Evolutionary conservation across 2,888 invertebrate genomes (phyloP).

Genomic region (Suillia variegata): DNA sequence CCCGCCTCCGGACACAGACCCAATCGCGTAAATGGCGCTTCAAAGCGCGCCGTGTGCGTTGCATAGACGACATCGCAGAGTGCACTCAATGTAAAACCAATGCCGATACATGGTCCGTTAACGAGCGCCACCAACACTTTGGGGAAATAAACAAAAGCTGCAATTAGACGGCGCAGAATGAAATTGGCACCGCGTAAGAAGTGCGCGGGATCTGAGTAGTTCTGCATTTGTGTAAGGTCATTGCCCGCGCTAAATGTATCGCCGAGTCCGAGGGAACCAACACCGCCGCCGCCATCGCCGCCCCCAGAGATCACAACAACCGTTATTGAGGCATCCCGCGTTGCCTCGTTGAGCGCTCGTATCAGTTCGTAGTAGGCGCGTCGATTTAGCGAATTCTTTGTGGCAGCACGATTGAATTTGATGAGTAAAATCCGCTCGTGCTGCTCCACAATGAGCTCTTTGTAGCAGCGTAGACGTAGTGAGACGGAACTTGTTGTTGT

Average conservation of each 20-base stretch:
- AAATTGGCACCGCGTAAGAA: slow-evolving; percentile 47
- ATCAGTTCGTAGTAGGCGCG: slow-evolving; percentile 73
- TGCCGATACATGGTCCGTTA: slow-evolving; percentile 93
- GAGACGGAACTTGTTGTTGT: too few relatives aligned
- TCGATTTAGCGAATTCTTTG: slow-evolving; percentile 77
- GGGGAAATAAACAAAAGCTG: slow-evolving; percentile 81
- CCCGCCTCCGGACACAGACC: slow-evolving; percentile 89
- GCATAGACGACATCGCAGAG: slow-evolving; percentile 90
- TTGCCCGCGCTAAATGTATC: slow-evolving; percentile 41
- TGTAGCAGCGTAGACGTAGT: too few relatives aligned
- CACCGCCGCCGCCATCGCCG: slow-evolving; percentile 68
- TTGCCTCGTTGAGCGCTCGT: slow-evolving; percentile 71
- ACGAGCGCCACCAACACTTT: slow-evolving; percentile 87
- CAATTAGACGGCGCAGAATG: slow-evolving; percentile 68
- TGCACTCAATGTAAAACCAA: slow-evolving; percentile 75
- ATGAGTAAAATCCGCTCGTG: slow-evolving; percentile 66
- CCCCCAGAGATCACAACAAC: slow-evolving; percentile 75
- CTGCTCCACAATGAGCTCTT: slow-evolving; percentile 42
- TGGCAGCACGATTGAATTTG: slow-evolving; percentile 74
- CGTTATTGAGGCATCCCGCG: slow-evolving; percentile 68
- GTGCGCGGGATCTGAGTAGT: slow-evolving; percentile 38
- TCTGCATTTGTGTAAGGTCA: slow-evolving; percentile 32
- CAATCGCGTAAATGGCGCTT: slow-evolving; percentile 85
- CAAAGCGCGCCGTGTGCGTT: slow-evolving; percentile 80
- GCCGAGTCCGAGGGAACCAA: slow-evolving; percentile 70